Evolutionary conservation across 2,888 invertebrate species (phyloP).

Genomic region (Lithosia quadra): DNA sequence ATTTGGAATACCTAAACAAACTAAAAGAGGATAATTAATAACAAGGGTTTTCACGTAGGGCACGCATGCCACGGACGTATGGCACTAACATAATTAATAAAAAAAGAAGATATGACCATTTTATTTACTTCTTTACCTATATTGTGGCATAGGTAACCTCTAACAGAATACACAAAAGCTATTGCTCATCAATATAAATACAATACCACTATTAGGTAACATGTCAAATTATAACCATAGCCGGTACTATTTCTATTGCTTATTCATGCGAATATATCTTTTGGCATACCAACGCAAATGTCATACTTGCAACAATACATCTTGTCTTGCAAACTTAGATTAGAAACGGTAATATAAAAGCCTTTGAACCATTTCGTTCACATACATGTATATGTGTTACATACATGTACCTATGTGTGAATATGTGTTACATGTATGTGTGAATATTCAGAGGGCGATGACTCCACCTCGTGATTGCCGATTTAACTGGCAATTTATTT

Average conservation of each 20-base stretch:
- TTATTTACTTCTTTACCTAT: background rate
- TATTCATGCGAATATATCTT: constrained; percentile 7
- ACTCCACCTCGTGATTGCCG: constrained; percentile 43
- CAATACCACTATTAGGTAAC: constrained; percentile 8
- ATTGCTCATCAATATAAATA: constrained; percentile 8
- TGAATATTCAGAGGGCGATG: constrained; percentile 33
- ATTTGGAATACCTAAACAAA: too few species aligned
- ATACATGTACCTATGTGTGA: constrained; percentile 6
- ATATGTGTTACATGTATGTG: background rate
- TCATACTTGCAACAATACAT: constrained; percentile 20
- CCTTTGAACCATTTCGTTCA: constrained; percentile 23
- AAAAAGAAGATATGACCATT: background rate
- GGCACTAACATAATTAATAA: background rate
- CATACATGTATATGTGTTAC: constrained; percentile 1
- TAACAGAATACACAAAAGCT: background rate
- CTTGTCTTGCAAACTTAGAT: constrained; percentile 38
- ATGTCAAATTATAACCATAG: constrained; percentile 18
- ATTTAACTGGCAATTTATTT: constrained; percentile 41
- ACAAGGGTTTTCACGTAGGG: too few species aligned
- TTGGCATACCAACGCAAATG: constrained; percentile 12
- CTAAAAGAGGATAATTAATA: too few species aligned
- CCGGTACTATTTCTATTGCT: constrained; percentile 9
- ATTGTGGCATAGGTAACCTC: background rate
- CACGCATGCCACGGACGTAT: too few species aligned
- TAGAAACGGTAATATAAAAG: constrained; percentile 32